Evolutionary conservation across 2,888 invertebrate species (phyloP), one percentile per base, ranked within the genome.

Genomic region (Frankliniella intonsa): DNA sequence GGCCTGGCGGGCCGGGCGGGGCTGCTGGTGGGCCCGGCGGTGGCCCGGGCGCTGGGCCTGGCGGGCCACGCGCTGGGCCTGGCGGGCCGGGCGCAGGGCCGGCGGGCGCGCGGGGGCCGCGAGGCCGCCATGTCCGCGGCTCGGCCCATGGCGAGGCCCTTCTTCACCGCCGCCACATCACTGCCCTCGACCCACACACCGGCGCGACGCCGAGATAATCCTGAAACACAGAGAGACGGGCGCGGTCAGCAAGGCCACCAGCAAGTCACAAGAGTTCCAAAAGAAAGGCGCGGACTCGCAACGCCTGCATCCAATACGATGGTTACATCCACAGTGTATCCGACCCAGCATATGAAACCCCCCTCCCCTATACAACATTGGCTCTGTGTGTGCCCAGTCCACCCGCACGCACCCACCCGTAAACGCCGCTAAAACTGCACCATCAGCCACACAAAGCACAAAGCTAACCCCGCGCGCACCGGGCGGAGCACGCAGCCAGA

Each of bases 151-250:
- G 22, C 69, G 69, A 55, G 55, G n/a, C 69, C 69, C n/a, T 69
- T 22, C 69, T 22, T 76, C 69, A 76, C 69, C 69, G 69, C 69
- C 12, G 69, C 69, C 69, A 25, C 69, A 76, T 76, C 22, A 22
- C 69, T 11, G 69, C 22, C 69, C 69, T n/a, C 69, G 69, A 62
- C 25, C 25, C 38, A 38, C 38, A 38, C 38, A 38, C 38, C 38
- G 38, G 38, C 38, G 38, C 2, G 38, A 7, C 69, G 25, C 25
- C 69, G 69, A 9, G 69, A 76, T 76, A 76, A 76, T 76, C 69
- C 69, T 76, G 69, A 9, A 25, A 55, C 22, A 76, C 62, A 62
- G 62, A 62, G 14, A 62, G 62, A 17, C 11, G 62, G 62, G 17
- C n/a, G 55, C 62, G 7, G 62, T 7, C 62, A 14, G 62, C 11